Evolutionary conservation across 2,113 vertebrate genomes (phyloP), one percentile per base, ranked within the genome.

Genomic region (Rhynchopsitta pachyrhyncha): DNA sequence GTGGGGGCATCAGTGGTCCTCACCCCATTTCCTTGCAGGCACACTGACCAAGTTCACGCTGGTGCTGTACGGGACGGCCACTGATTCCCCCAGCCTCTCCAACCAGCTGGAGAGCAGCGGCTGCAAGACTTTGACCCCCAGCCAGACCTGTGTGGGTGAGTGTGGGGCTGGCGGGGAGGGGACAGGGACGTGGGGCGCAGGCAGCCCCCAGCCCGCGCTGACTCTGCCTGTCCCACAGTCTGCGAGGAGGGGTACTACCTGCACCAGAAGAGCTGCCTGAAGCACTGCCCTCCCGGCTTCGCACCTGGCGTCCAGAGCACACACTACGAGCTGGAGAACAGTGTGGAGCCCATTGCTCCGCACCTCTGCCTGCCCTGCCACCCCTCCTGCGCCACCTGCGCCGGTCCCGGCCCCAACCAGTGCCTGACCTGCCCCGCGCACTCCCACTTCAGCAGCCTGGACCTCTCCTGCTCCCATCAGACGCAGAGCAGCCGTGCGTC

Each of bases 131-230:
- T 98, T 99, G 49, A 98, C 99, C 2, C 97, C 99, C 24, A 98
- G 99, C 97, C 99, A 99, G 98, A 98, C 99, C 92, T 99, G 99
- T 2, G 99, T 99, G 85, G 99, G 99, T 99, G 96, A 99, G 99
- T 98, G 60, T 33, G 37, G 67, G 74, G 46, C 28, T 1, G 4
- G 24, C 2, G 2, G 44, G 76, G 44, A n/a, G 35, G 60, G n/a
- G 17, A 2, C 0, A 1, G 3, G 24, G 13, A n/a, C 1, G 2
- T 4, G 14, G 11, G 33, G 27, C 0, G 2, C 2, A 2, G 37
- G 25, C 0, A 6, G 28, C 44, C 7, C 3, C 39, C 15, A 3
- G 11, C 11, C 5, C 0, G 1, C 1, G 4, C 84, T 95, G 79
- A 92, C 60, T 31, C 68, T 49, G 28, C 53, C 93, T 53, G 18